Base-by-base conservation (phyloP, 2,797 vertebrate species). In the Syncerus caffer region DNA sequence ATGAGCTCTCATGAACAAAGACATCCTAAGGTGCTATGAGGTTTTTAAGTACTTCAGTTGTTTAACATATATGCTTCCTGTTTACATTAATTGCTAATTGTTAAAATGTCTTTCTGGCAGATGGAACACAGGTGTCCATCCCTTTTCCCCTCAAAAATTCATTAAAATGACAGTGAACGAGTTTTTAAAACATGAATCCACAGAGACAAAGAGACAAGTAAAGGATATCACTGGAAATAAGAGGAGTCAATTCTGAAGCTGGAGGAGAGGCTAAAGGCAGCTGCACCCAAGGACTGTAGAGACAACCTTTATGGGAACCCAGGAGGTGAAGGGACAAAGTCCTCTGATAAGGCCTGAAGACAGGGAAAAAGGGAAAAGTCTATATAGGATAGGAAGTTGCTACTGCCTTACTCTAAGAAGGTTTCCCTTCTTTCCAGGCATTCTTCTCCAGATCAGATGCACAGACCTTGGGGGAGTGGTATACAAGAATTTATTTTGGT, bases 321-420 rank as follows among this genome's bases (percentile, higher is more conserved):
- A 27, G 29, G 21, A 57, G 14, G 8, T 0, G 11, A 47, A 55
- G n/a, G 19, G 3, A 11, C 2, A 16, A 15, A 62, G 34, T 34
- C n/a, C 42, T 23, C 60, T 16, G 21, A 80, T 4, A 12, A 83
- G 57, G 50, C n/a, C n/a, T 25, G 23, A n/a, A 51, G 64, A 17
- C 29, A 57, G 16, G 42, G 23, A 45, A 53, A 55, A 55, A 74
- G n/a, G 38, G 0, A 4, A 12, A 47, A 9, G 17, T 31, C 27
- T 4, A 11, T 25, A 19, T 0, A 71, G 51, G 21, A 17, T 29
- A 3, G 1, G 21, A 23, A 4, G 27, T 11, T 45, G 60, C 38
- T 34, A 5, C 55, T 23, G 12, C 21, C 42, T 45, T 7, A 5
- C 71, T n/a, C 55, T 21, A 17, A 17, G 38, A 13, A 55, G 12